Percentiles rank a stretch among this genome's conserved stretches.
These are phyloP conservation scores for Caenorhabditis imperialis DNA, from an alignment of 2,888 invertebrate species.

Conservation along the genomic window DNA sequence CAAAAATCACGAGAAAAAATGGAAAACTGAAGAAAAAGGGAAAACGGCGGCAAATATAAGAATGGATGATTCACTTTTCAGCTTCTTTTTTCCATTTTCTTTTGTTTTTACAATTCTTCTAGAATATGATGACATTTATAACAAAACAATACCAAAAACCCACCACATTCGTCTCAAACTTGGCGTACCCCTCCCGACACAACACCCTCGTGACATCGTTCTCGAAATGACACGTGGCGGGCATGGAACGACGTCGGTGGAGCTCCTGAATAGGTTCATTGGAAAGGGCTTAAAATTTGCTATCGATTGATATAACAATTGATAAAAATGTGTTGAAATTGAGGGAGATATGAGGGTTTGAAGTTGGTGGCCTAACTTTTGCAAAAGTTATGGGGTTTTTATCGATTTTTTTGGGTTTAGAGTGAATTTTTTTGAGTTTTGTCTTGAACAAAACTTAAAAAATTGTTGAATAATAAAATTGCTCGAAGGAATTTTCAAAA, in stretches of 20 bases:
- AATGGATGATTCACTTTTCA: too few relatives aligned
- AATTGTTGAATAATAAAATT: too few relatives aligned
- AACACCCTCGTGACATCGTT: conserved; percentile 58
- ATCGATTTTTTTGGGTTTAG: too few relatives aligned
- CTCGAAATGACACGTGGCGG: conserved; percentile 33
- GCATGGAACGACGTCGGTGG: conserved; percentile 47
- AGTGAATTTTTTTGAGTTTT: too few relatives aligned
- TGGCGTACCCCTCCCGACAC: conserved; percentile 50
- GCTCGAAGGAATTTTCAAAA: too few relatives aligned
- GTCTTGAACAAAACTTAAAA: too few relatives aligned
- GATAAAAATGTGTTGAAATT: too few relatives aligned
- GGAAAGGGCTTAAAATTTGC: not conserved
- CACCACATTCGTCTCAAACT: conserved; percentile 59
- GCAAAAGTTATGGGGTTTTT: too few relatives aligned
- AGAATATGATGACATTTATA: too few relatives aligned
- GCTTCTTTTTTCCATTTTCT: not conserved
- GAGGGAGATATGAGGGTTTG: too few relatives aligned
- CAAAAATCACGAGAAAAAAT: conserved; percentile 7
- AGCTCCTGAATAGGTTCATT: conserved; percentile 15
- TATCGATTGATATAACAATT: not conserved
- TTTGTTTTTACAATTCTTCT: conserved; percentile 2
- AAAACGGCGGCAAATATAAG: not conserved
- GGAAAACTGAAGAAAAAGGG: not conserved
- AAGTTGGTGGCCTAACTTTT: too few relatives aligned
- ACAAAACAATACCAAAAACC: too few relatives aligned